Conservation (phyloP, 2,888 invertebrate species). For the Tachina grossa region DNA sequence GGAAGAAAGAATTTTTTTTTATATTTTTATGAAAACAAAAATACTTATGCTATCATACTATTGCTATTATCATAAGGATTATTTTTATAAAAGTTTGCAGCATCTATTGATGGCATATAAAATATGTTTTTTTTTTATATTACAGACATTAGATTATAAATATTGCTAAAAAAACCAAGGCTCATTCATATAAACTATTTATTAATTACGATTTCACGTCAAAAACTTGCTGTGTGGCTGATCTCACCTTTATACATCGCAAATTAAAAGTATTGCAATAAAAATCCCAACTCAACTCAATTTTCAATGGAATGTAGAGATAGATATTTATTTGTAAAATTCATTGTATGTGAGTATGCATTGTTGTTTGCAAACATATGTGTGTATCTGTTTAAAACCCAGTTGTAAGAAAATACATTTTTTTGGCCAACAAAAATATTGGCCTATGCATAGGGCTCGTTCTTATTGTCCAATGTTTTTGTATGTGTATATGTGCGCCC, state of each 20-base stretch:
- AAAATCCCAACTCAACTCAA: not conserved
- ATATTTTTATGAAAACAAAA: no score
- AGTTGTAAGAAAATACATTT: not conserved
- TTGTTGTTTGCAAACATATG: not conserved
- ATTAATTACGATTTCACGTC: no score
- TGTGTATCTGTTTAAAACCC: not conserved
- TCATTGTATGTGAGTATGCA: not conserved
- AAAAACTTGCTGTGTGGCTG: no score
- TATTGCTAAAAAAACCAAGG: no score
- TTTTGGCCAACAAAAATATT: slow-evolving; percentile 35
- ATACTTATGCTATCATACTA: no score
- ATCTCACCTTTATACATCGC: not conserved
- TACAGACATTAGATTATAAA: no score
- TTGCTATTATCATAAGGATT: no score
- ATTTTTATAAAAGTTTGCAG: no score
- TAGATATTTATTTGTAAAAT: not conserved
- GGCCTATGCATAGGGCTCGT: not conserved
- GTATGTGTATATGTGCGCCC: not conserved
- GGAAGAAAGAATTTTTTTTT: no score
- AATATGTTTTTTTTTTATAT: no score
- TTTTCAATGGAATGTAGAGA: slow-evolving; percentile 25
- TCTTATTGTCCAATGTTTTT: slow-evolving; percentile 2
- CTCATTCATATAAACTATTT: no score
- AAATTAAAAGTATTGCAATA: not conserved
- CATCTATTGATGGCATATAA: no score